Base-by-base conservation (phyloP, 2,113 vertebrate species). In the Forbesichthys papilliferus region DNA sequence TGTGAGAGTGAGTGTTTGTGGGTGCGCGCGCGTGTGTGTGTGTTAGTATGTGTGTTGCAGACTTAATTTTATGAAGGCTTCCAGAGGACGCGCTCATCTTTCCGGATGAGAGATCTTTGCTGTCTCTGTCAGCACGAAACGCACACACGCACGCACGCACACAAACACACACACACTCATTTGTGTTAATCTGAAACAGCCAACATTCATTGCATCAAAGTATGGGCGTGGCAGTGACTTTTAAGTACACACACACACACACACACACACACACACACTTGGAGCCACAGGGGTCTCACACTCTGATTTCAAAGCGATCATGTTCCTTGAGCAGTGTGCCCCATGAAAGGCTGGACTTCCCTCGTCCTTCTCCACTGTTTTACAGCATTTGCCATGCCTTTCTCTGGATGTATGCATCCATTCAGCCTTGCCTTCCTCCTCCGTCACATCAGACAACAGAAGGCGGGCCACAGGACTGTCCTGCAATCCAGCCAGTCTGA, bases 301-400 rank as follows among this genome's bases (percentile, higher is more conserved):
- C 85, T 86, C 86, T 82, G 75, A 86, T 87, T 90, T 89, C 89
- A 90, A 85, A 27, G 71, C 75, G 83, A 83, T 88, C 84, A 18
- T 47, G 71, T 90, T 87, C 88, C 87, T 86, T 84, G 85, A 86
- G 82, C 83, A 67, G 72, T 55, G 82, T 74, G 69, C 75, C 76
- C 76, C 69, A 76, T 90, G 72, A 89, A 89, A 88, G 83, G 67
- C 69, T 66, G 9, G 69, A 79, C 67, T 84, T 69, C 80, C 79
- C 81, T 42, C 75, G 76, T 85, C 84, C 85, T 87, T 84, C 74
- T 76, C 64, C 66, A 13, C 64, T 48, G 68, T 81, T 87, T 86
- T 62, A 75, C 64, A 73, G 10, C 74, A 86, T 80, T 79, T 88
- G 76, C 87, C 73, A 18, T 54, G 74, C 82, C 61, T 54, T 47